Percentiles rank a stretch among this genome's conserved stretches.
Conservation (phyloP, 2,113 vertebrate species). For the Alouatta palliata region DNA sequence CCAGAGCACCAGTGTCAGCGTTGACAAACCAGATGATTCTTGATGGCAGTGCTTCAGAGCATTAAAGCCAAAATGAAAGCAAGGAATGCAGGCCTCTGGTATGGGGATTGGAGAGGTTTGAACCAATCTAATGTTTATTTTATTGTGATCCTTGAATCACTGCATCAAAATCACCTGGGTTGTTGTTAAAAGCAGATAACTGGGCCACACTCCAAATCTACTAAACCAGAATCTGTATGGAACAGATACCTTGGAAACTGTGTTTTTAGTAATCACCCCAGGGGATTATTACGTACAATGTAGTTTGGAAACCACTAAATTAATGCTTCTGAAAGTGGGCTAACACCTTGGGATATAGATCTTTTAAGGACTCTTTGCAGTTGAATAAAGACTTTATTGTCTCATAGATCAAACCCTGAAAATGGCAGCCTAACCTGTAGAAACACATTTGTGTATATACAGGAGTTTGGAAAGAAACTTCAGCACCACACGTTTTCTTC, state of each 20-base stretch:
- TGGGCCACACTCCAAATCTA: background rate
- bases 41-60: background rate
- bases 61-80: background rate
- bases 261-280: background rate
- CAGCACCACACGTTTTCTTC: background rate
- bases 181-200: background rate
- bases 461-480: background rate
- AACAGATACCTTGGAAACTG: background rate
- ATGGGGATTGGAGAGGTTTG: background rate
- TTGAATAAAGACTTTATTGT: background rate
- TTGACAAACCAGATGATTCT: background rate
- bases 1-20: background rate
- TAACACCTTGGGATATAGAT: background rate
- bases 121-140: slow-evolving; percentile 20
- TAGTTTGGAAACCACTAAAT: slow-evolving; percentile 15
- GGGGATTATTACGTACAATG: background rate
- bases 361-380: background rate
- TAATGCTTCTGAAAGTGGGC: background rate
- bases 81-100: background rate
- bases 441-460: background rate
- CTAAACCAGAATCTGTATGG: background rate
- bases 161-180: background rate
- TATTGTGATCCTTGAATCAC: background rate
- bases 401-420: slow-evolving; percentile 1
- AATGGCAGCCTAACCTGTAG: background rate